Evolutionary conservation across 2,797 vertebrate species (phyloP).

Genomic region (Odontamblyopus rebecca): DNA sequence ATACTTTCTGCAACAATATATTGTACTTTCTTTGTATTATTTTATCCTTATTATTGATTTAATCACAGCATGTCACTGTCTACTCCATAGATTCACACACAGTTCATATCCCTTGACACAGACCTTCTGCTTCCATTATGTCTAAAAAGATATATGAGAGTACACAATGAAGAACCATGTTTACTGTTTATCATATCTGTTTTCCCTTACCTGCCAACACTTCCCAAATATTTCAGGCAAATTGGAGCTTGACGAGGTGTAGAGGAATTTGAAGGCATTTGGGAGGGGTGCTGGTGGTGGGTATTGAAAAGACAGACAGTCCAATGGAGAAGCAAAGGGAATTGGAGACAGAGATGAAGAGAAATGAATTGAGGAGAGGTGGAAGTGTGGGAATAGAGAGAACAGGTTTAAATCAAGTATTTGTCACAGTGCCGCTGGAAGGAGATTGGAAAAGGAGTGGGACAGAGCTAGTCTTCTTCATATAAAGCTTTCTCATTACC

Average conservation of each 20-base stretch:
- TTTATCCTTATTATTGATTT: not conserved
- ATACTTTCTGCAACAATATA: too few relatives aligned
- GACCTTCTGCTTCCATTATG: slow-evolving; percentile 22
- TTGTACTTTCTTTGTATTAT: not conserved
- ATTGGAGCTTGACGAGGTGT: slow-evolving; percentile 53
- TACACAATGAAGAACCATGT: slow-evolving; percentile 23
- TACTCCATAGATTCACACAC: slow-evolving; percentile 13
- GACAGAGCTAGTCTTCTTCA: slow-evolving; percentile 38
- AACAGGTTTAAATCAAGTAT: slow-evolving; percentile 52
- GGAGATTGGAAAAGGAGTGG: slow-evolving; percentile 49
- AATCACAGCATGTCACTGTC: slow-evolving; percentile 35
- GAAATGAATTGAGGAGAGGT: slow-evolving; percentile 75
- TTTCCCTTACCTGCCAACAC: slow-evolving; percentile 35
- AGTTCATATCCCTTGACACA: slow-evolving; percentile 41
- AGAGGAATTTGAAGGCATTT: slow-evolving; percentile 40
- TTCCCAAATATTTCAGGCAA: slow-evolving; percentile 45
- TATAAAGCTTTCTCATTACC: slow-evolving; percentile 43
- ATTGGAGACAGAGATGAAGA: slow-evolving; percentile 75
- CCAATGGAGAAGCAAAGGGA: slow-evolving; percentile 68
- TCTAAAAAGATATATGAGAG: slow-evolving; percentile 37
- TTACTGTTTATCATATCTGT: slow-evolving; percentile 30
- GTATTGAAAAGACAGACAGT: slow-evolving; percentile 59
- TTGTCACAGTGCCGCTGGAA: slow-evolving; percentile 60
- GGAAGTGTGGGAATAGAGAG: slow-evolving; percentile 14
- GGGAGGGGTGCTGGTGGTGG: slow-evolving; percentile 36